Base-by-base conservation (phyloP, 2,888 invertebrate genomes). In the Diachrysia chrysitis region DNA sequence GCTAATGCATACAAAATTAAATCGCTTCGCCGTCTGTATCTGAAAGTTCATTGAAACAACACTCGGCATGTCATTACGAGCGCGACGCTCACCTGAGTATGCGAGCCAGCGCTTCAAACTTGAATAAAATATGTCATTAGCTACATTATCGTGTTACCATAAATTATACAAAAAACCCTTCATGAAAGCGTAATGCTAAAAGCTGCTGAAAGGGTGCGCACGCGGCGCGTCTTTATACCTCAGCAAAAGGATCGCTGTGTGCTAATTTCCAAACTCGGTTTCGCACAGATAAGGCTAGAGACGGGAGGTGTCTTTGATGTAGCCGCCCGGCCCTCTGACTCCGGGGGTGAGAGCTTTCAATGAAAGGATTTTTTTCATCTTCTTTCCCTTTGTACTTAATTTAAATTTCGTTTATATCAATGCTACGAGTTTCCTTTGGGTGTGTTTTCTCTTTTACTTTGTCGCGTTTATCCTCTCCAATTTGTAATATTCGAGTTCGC, bases 361-460 rank as follows among this genome's bases (percentile, higher is more conserved):
- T 95, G 95, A 95, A 95, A 95, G 95, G 95, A 95, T 95, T 95
- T 95, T 94, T 95, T 94, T 93, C 92, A 93, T 94, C 94, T 94
- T 92, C 93, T 92, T 93, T 95, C 92, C 92, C 94, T 95, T 95
- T 95, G 95, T 95, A 95, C 94, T 95, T 95, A 95, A 95, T 95
- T 95, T 95, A 95, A 95, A 95, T 95, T 95, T 95, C 95, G 95
- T 95, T 95, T 95, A 95, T 95, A 95, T 95, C 95, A 95, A 94
- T 95, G 95, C 94, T 94, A 86, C 90, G 94, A 93, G 93, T 95
- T 95, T 95, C 94, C 94, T 94, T 92, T 90, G 89, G 90, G 92
- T 93, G 93, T 94, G 94, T 95, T 94, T 94, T 94, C 93, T 93
- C 93, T 94, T 94, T 95, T 93, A 94, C 95, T 94, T 95, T 94